Conservation (phyloP, 2,113 vertebrate species). For the Trichechus manatus region DNA sequence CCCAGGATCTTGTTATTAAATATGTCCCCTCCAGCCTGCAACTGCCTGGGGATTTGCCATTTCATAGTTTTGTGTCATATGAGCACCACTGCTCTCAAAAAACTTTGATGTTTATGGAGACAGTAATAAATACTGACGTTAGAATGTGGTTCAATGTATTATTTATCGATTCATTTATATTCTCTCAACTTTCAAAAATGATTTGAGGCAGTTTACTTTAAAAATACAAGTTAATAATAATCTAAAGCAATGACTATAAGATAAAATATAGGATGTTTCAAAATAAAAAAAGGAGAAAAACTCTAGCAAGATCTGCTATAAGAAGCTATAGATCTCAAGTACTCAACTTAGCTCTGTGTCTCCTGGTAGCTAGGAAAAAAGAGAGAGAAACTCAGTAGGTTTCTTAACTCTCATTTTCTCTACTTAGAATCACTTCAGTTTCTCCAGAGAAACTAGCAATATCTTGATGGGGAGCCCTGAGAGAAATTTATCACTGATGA, state of each 20-base stretch:
- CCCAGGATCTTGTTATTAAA: constrained; percentile 56
- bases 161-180: constrained; percentile 62
- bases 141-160: constrained; percentile 33
- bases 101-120: constrained; percentile 33
- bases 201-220: constrained; percentile 25
- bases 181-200: constrained; percentile 37
- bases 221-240: not conserved
- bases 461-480: constrained; percentile 39
- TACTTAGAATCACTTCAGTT: constrained; percentile 20
- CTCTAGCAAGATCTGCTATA: constrained; percentile 15
- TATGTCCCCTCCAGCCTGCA: not conserved
- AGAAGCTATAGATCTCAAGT: constrained; percentile 52
- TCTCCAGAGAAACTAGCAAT: constrained; percentile 53
- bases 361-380: not conserved
- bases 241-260: constrained; percentile 37
- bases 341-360: constrained; percentile 48
- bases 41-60: not conserved
- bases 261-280: constrained; percentile 39
- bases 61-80: constrained; percentile 29
- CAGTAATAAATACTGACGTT: constrained; percentile 62
- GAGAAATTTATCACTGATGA: constrained; percentile 55
- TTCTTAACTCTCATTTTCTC: constrained; percentile 51
- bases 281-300: constrained; percentile 53
- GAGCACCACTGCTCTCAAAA: constrained; percentile 41
- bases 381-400: not conserved